Percentiles rank a stretch among this genome's conserved stretches.
Evolutionary conservation across 2,888 invertebrate genomes (phyloP).

Genomic region (Ditylenchus weischeri): DNA sequence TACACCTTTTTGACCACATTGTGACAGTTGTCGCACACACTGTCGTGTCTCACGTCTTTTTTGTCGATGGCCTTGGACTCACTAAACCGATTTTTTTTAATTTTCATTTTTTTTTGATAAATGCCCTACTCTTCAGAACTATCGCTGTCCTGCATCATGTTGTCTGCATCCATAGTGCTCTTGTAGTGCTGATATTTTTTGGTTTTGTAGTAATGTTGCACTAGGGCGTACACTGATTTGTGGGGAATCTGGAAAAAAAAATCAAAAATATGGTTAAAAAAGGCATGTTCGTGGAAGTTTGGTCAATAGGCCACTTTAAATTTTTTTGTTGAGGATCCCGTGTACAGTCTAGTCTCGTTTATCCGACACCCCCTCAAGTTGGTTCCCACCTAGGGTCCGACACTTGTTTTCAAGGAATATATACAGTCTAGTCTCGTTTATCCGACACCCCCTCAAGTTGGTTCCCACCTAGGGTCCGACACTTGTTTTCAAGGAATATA

Average conservation of each 20-base stretch:
- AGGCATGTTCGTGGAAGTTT: too few species aligned
- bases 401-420: too few species aligned
- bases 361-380: too few species aligned
- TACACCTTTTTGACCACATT: constrained; percentile 26
- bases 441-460: too few species aligned
- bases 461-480: too few species aligned
- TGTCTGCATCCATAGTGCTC: constrained; percentile 15
- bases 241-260: constrained; percentile 28
- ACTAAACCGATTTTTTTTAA: not conserved
- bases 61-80: constrained; percentile 9
- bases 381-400: too few species aligned
- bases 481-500: too few species aligned
- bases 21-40: constrained; percentile 27
- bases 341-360: too few species aligned
- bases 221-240: constrained; percentile 24
- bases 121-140: constrained; percentile 10
- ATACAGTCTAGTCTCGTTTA: too few species aligned
- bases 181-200: constrained; percentile 32
- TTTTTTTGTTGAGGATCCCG: too few species aligned
- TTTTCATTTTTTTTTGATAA: not conserved
- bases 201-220: constrained; percentile 30
- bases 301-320: too few species aligned
- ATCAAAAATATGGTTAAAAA: too few species aligned
- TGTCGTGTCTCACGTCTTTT: constrained; percentile 5
- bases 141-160: constrained; percentile 2